These are phyloP conservation scores for Pygoscelis adeliae DNA, from an alignment of 2,113 vertebrate genomes.

Conservation along the genomic window DNA sequence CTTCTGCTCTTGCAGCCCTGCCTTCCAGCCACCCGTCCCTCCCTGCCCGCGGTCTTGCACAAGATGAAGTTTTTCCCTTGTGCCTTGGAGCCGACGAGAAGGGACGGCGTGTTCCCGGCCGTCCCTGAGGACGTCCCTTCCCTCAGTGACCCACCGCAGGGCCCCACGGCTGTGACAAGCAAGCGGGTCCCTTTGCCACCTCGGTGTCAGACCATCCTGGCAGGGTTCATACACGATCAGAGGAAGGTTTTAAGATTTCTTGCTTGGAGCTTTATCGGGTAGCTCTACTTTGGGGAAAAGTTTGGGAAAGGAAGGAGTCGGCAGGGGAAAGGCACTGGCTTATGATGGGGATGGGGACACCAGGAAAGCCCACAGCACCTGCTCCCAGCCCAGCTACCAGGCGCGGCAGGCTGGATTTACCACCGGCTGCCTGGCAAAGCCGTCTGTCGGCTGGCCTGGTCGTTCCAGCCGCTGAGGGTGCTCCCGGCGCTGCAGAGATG, in stretches of 20 bases:
- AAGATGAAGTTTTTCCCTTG: background rate
- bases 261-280: background rate
- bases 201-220: background rate
- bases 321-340: background rate
- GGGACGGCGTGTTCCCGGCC: accelerated
- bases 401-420: accelerated
- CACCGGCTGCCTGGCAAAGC: background rate
- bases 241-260: background rate
- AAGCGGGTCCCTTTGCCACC: background rate
- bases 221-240: accelerated
- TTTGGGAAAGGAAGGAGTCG: background rate
- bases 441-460: accelerated
- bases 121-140: background rate
- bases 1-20: background rate
- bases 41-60: background rate
- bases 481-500: background rate
- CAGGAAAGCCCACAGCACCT: background rate
- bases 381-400: background rate
- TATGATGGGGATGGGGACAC: background rate
- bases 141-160: background rate
- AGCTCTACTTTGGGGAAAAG: background rate
- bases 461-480: too few relatives aligned
- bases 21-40: background rate
- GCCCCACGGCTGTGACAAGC: background rate
- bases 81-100: accelerated